These are phyloP conservation scores for Petrophora chlorosata DNA, from an alignment of 2,888 invertebrate species.

Conservation along the genomic window DNA sequence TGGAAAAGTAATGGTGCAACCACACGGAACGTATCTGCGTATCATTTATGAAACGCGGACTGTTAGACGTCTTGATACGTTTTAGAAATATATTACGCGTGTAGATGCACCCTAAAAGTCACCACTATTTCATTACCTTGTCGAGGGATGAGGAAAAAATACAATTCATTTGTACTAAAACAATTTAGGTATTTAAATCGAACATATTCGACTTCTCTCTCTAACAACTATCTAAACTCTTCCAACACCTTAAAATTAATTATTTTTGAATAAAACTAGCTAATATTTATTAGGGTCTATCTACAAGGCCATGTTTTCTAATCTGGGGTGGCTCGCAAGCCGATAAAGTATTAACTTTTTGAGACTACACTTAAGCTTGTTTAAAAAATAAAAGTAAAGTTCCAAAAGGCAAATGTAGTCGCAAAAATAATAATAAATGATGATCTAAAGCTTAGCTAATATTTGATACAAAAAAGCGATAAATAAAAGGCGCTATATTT, in stretches of 20 bases:
- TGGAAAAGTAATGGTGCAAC: constrained; percentile 1
- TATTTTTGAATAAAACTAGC: constrained; percentile 25
- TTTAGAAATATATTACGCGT: background rate
- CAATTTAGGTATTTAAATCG: constrained; percentile 25
- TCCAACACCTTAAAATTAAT: constrained; percentile 23
- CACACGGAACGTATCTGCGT: constrained; percentile 3
- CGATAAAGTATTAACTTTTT: constrained; percentile 29
- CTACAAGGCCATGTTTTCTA: constrained; percentile 61
- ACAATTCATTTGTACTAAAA: constrained; percentile 41
- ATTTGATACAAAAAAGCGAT: background rate
- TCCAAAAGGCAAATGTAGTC: background rate
- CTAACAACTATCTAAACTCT: constrained; percentile 15
- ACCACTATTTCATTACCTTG: background rate
- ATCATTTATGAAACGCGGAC: background rate
- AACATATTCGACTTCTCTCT: constrained; percentile 24
- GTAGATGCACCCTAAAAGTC: constrained; percentile 8
- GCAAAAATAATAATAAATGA: background rate
- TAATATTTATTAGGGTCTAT: constrained; percentile 51
- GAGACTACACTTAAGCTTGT: constrained; percentile 1
- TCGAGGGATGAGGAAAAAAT: constrained; percentile 18
- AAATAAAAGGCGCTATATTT: constrained; percentile 5
- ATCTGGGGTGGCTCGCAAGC: constrained; percentile 44
- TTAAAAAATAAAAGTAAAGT: too few species aligned
- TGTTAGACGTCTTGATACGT: too few species aligned
- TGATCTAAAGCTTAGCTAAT: background rate